These are phyloP conservation scores for Acanthoscelides obtectus DNA, from an alignment of 2,888 invertebrate genomes.

Conservation along the genomic window DNA sequence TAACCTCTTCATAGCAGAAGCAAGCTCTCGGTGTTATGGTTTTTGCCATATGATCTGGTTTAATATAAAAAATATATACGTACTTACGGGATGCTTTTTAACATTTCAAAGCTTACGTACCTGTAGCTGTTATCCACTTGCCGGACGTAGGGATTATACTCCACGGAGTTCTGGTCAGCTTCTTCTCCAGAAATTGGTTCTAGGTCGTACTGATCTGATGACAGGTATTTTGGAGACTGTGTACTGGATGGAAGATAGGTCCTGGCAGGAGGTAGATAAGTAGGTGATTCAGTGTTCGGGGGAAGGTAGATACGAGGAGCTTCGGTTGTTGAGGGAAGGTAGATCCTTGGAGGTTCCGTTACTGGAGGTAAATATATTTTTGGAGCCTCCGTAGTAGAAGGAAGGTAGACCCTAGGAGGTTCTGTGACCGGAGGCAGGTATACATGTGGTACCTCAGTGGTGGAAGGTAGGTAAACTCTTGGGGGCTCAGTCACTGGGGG, in stretches of 20 bases:
- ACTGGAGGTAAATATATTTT: slow-evolving; percentile 1
- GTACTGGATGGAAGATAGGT: slow-evolving; percentile 37
- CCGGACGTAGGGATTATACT: slow-evolving; percentile 37
- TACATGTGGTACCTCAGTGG: slow-evolving; percentile 1
- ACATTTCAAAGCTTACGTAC: not conserved
- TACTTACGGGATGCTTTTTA: no score
- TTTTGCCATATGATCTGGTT: no score
- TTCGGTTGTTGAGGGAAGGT: not conserved
- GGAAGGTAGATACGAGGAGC: not conserved
- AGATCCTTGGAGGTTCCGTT: not conserved
- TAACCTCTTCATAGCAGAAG: no score
- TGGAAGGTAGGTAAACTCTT: slow-evolving; percentile 6
- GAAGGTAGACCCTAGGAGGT: slow-evolving; percentile 6
- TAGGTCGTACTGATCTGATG: slow-evolving; percentile 27
- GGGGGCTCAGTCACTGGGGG: slow-evolving; percentile 11
- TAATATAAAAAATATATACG: no score
- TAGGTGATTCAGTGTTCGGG: slow-evolving; percentile 19
- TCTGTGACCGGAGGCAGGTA: slow-evolving; percentile 8
- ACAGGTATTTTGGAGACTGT: slow-evolving; percentile 17
- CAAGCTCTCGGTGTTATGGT: no score
- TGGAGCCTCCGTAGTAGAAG: slow-evolving; percentile 4
- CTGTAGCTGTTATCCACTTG: slow-evolving; percentile 34
- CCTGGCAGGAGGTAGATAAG: slow-evolving; percentile 35
- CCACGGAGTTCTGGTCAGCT: slow-evolving; percentile 26
- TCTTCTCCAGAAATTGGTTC: slow-evolving; percentile 14